Evolutionary conservation across 1,140 invertebrate genomes (phyloP), one percentile per base, ranked within the genome.

Genomic region (Ips typographus): DNA sequence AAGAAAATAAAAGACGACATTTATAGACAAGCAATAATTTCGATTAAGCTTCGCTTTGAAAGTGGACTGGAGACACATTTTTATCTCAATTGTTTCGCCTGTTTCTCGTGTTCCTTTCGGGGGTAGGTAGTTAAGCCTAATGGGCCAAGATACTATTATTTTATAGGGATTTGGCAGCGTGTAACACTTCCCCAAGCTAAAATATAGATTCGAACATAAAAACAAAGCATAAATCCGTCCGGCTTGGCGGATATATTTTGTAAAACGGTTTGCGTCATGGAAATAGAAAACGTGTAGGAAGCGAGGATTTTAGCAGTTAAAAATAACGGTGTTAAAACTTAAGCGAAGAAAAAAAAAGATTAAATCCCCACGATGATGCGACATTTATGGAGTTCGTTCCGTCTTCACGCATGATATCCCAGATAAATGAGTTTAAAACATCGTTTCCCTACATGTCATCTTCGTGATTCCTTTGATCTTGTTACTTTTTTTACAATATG

Each of bases 31-130:
- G 41, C 63, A 4, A 65, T 56, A 56, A 40, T 53, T 65, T 65
- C n/a, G 39, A 65, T 65, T 55, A 49, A 44, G 52, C 56, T 65
- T 65, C 63, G 42, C 52, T 56, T 65, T 57, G 63, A 37, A 56
- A 43, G 49, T 22, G 63, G 51, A 55, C 22, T 8, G 8, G 38
- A 7, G 49, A 53, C 52, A 56, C 49, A 65, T 65, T 65, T 22
- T 58, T 58, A 53, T 58, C 53, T 39, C 65, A 3, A 22, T 3
- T 58, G 40, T 59, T 58, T 58, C 8, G 44, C 42, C 3, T 2
- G 36, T 39, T 49, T 42, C 43, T 57, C 37, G 2, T 59, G 8
- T 67, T 58, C 8, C 57, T 67, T 58, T 67, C 40, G 37, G n/a
- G 7, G 22, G 5, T 36, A 43, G 38, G 51, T 55, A 40, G 65